A percentile compares a stretch with the other conserved stretches of the same genome.
Conservation (phyloP, 2,113 vertebrate species). For the Taurulus bubalis region DNA sequence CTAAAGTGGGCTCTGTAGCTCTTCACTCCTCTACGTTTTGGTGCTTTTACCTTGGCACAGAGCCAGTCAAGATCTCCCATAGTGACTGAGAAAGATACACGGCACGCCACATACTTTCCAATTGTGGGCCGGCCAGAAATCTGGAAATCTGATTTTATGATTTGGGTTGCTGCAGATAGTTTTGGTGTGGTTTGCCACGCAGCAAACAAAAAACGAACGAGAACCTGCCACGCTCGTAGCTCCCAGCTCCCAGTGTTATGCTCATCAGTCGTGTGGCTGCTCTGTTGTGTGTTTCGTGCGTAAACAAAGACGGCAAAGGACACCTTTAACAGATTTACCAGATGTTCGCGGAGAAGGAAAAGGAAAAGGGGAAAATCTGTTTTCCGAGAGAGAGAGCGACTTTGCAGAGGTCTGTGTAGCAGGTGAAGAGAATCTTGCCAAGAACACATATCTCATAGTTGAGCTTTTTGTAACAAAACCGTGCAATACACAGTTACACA, state of each 20-base stretch:
- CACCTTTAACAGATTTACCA: constrained; percentile 79
- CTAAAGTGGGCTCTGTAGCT: constrained; percentile 63
- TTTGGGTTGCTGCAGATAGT: constrained; percentile 80
- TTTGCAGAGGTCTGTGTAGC: constrained; percentile 75
- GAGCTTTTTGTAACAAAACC: constrained; percentile 56
- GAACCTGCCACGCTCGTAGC: constrained; percentile 58
- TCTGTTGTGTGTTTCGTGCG: constrained; percentile 76
- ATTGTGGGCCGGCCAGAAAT: constrained; percentile 79
- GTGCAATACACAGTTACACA: constrained; percentile 37
- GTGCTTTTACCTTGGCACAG: constrained; percentile 61
- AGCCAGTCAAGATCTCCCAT: constrained; percentile 61
- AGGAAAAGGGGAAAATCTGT: constrained; percentile 60
- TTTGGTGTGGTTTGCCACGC: constrained; percentile 75
- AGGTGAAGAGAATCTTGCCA: constrained; percentile 74
- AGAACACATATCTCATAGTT: constrained; percentile 62
- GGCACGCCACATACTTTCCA: constrained; percentile 77
- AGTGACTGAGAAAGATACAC: constrained; percentile 69
- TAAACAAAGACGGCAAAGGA: constrained; percentile 75
- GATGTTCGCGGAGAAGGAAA: constrained; percentile 65
- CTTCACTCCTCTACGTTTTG: constrained; percentile 65
- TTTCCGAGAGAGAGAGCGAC: constrained; percentile 43
- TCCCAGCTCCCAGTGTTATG: constrained; percentile 55
- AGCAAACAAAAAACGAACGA: constrained; percentile 66
- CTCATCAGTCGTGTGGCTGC: constrained; percentile 67
- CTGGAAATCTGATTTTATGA: constrained; percentile 84